Base-by-base conservation (phyloP, 92 coral and sea anemone species). In the Zoanthus sansibaricus region DNA sequence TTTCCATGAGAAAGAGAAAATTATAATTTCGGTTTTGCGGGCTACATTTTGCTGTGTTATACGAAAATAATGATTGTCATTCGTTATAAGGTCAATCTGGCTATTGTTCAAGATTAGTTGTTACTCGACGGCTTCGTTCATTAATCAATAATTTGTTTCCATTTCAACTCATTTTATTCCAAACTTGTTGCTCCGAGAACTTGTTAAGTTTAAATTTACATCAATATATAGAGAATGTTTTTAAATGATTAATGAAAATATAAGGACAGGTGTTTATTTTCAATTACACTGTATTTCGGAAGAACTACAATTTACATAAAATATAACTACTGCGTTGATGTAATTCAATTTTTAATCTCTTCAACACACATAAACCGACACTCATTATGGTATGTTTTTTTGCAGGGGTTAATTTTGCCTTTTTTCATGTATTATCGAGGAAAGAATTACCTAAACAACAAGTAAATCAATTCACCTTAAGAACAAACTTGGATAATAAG, bases 191-290 rank as follows among this genome's bases (percentile, higher is more conserved):
- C 21, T 80, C 17, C 37, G 21, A 66, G 46, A 46, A 61, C 74
- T 33, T 25, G 73, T 80, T 67, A 67, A 80, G 8, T 80, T 62
- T 37, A 33, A 52, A 61, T 59, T 79, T 44, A 72, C 84, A 79
- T 79, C 66, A 62, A 15, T 37, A 78, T 45, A 56, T 33, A 15
- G 72, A 21, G 48, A 46, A 47, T 80, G 73, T 66, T 80, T 18
- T 80, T 12, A 44, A 80, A 64, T 51, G 59, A n/a, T 64, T 64
- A 46, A 80, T 80, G 45, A 64, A 80, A 80, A 80, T 64, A 45
- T 45, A 17, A 18, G 42, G 32, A 25, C 85, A 80, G 85, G 85
- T 80, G 85, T 64, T 46, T 11, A 7, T 45, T 47, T 45, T 46
- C 75, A 21, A 64, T 80, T n/a, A 56, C 42, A 64, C 21, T 66